These are phyloP conservation scores for Clepsis dumicolana DNA, from an alignment of 2,888 invertebrate species.

Conservation along the genomic window DNA sequence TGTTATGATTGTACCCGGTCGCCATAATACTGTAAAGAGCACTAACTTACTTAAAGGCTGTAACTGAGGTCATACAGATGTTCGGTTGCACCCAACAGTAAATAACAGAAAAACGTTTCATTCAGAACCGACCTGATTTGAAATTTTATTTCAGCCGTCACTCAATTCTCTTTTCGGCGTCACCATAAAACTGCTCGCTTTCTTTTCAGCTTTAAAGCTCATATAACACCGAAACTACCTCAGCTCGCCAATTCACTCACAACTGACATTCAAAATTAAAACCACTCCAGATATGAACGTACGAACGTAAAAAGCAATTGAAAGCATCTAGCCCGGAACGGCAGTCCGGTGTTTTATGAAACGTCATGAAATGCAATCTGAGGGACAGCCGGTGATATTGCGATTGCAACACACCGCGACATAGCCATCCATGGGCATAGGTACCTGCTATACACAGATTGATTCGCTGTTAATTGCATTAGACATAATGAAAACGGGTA, in stretches of 20 bases:
- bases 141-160: background rate
- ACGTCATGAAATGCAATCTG: constrained; percentile 70
- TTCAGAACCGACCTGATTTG: background rate
- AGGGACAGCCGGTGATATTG: constrained; percentile 62
- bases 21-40: too few species aligned
- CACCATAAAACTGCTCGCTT: background rate
- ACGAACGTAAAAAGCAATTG: constrained; percentile 15
- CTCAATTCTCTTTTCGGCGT: background rate
- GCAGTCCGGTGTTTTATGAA: constrained; percentile 64
- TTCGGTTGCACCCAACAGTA: too few species aligned
- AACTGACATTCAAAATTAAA: constrained; percentile 19
- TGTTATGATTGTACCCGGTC: too few species aligned
- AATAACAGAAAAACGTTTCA: background rate
- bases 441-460: too few species aligned
- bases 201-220: background rate
- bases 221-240: background rate
- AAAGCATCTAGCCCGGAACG: constrained; percentile 41
- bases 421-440: too few species aligned
- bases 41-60: too few species aligned
- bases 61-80: too few species aligned
- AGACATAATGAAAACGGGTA: too few species aligned
- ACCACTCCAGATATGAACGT: background rate
- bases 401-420: constrained; percentile 31
- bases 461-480: too few species aligned
- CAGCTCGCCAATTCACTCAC: background rate